Base-by-base conservation (phyloP, 2,888 invertebrate genomes). In the Andrena flavipes region DNA sequence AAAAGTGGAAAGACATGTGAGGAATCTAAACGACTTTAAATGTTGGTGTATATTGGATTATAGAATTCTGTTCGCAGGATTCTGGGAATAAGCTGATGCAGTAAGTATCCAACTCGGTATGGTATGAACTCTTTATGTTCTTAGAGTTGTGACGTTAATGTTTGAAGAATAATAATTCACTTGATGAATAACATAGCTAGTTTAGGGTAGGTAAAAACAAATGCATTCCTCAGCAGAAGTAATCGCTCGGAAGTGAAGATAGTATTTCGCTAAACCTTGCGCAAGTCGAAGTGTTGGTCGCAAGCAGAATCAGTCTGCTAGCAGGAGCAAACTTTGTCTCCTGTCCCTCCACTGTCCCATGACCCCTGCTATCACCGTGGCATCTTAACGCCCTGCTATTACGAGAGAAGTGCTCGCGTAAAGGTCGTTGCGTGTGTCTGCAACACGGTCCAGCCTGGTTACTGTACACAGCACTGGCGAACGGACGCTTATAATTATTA, bases 391-490 rank as follows among this genome's bases (percentile, higher is more conserved):
- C 69, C 42, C 51, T 64, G 54, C 70, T 65, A 68, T 74, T 76
- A 70, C 79, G 71, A 67, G 64, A 82, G 60, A 65, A 64, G 72
- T 70, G 69, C 65, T 29, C 48, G 63, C 70, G 69, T 59, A 68
- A 48, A 70, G 42, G 60, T 62, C 35, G 10, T 16, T 62, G 74
- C 64, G 59, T 73, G 59, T 49, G 75, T 72, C 54, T 56, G 63
- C 59, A 33, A 48, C 76, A 23, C 62, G 59, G 74, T 74, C 71
- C 67, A 64, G 78, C 73, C 29, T 81, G 74, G 91, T 84, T 90
- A 88, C 76, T 62, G 84, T 75, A 78, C 85, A 83, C 84, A 79
- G 82, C 84, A 82, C 84, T 71, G 80, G 65, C 76, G 75, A 77
- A 79, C 75, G 60, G 56, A 75, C 78, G 56, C 30, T 64, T 51